Base-by-base conservation (phyloP, 2,797 vertebrate species). In the Enteromius treurensis region DNA sequence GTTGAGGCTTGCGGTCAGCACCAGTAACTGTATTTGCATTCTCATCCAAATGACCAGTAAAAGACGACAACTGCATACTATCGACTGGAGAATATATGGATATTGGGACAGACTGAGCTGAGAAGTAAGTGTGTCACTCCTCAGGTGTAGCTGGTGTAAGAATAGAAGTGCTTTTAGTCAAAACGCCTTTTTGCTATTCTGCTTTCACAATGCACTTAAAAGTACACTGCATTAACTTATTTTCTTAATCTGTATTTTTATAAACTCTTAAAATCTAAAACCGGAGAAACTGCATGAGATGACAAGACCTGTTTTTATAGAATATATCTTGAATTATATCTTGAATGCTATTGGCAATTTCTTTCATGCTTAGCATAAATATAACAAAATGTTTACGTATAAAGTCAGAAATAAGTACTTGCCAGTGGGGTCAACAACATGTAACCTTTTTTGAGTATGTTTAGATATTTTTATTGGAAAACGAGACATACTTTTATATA, bases 1-100 rank as follows among this genome's bases (percentile, higher is more conserved):
- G 83, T 81, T 87, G 86, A 88, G 83, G 80, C 89, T 87, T 85
- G 87, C 90, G 92, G 90, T 94, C 93, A 93, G 87, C 90, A 86
- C 86, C 87, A 80, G 74, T 79, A 82, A 77, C 86, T 82, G 80
- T 78, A 83, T 45, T 71, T 86, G 90, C 29, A 4, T 85, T 81
- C 32, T 79, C 77, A 64, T 60, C 89, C 87, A 88, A 87, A 86
- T 92, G 92, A 91, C 92, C 91, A 53, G 65, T 47, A 15, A 29
- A 79, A 84, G 87, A 85, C 2, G 87, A 88, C 68, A 75, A 49
- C 81, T 19, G 9, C 17, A 73, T 78, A 89, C 87, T 87, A 15
- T 69, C 3, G 71, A 80, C 21, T 83, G 87, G 81, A 71, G 26
- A 76, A 17, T 62, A n/a, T 34, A 26, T 75, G 65, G 79, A 51